Base-by-base conservation (phyloP, 2,888 invertebrate genomes). In the Omphaloscelis lunosa region DNA sequence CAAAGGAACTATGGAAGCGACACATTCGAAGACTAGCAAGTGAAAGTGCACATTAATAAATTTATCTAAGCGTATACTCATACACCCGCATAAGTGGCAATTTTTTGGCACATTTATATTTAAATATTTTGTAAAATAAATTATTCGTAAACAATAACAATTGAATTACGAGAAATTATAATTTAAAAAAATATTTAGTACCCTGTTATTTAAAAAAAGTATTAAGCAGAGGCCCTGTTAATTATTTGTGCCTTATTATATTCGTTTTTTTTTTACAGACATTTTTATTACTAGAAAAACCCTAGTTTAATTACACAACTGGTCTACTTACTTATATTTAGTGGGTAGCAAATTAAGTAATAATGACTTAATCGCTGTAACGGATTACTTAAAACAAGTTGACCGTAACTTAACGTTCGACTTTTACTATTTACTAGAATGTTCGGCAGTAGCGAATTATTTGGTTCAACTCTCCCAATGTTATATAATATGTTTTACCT, bases 371-470 rank as follows among this genome's bases (percentile, higher is more conserved):
- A 85, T 72, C 53, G 72, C 53, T 58, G 78, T 79, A 61, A 85
- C 83, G 58, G 75, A 84, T 84, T 82, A 84, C 83, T 70, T 78
- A 72, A 75, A 75, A 39, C 79, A 75, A 85, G 66, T 79, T 79
- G 70, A 79, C 72, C 72, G 79, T 85, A 82, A 71, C 67, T 70
- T 58, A 61, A 51, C 72, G 75, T 70, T 76, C 79, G 73, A 85
- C 83, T 83, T 78, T 86, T 82, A 86, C 79, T 69, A 65, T 58
- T 62, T 59, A 61, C 88, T 82, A 80, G 84, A 87, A 82, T 61
- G 71, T 86, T 87, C 87, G 58, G 45, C 23, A 53, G 15, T 27
- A 56, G 6, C 29, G 12, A 58, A 73, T 48, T 72, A 71, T 69
- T 72, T 82, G 61, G 63, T 51, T 63, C 39, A 74, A 53, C 39